These are phyloP conservation scores for Callospermophilus lateralis DNA, from an alignment of 2,113 vertebrate genomes.

Conservation along the genomic window DNA sequence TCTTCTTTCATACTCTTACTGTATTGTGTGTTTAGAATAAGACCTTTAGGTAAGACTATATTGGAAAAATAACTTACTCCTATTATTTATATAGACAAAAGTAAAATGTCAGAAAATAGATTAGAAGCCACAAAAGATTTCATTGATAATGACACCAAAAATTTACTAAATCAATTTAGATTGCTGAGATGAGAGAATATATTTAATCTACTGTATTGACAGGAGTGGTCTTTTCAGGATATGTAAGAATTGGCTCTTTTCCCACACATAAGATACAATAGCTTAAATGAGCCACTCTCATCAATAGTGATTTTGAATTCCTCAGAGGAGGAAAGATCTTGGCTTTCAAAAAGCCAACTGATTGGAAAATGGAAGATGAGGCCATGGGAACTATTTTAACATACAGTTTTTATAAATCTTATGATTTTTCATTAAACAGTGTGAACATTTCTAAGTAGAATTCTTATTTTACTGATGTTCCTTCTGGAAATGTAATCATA, in stretches of 20 bases:
- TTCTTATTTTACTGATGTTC: background rate
- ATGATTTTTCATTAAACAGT: background rate
- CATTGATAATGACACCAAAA: background rate
- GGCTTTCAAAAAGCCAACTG: background rate
- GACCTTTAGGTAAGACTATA: background rate
- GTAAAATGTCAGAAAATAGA: background rate
- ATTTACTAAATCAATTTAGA: background rate
- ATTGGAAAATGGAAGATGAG: background rate
- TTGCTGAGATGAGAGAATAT: background rate
- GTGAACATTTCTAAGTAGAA: background rate
- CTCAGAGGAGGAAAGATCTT: background rate
- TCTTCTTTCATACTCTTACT: background rate
- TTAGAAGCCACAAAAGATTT: background rate
- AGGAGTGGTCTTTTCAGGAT: background rate
- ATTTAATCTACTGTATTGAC: background rate
- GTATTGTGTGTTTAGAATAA: background rate
- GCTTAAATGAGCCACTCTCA: too few species aligned
- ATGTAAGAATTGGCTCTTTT: background rate
- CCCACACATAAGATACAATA: background rate
- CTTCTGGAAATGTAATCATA: background rate
- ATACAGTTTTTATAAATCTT: background rate
- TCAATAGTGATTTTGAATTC: background rate
- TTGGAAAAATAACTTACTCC: slow-evolving; percentile 2
- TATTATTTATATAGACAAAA: background rate
- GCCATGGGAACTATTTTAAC: background rate